Base-by-base conservation (phyloP, 37 sponge, comb jelly and placozoan genomes). In the Dysidea cf. avara region DNA sequence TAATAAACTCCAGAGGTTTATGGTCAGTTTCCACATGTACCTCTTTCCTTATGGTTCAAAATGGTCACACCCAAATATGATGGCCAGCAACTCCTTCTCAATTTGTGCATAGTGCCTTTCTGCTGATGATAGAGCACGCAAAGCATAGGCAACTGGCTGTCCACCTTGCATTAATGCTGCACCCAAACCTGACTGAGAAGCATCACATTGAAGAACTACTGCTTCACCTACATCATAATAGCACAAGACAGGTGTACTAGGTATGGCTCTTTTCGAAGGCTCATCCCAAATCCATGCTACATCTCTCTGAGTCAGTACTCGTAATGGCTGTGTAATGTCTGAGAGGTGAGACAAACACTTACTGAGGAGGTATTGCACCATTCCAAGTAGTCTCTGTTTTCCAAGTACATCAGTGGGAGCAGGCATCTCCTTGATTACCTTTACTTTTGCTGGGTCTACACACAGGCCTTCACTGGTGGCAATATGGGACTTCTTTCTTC, bases 111-210 rank as follows among this genome's bases (percentile, higher is more conserved):
- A 71, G 1, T 47, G 72, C 14, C 64, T 70, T 58, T 81, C 72
- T 28, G 72, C 31, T 9, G 63, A 43, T 9, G 81, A 40, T 2
- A 71, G 66, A 5, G 81, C 72, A 0, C 65, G 24, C 3, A 72
- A 81, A 2, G 81, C 81, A 81, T 71, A 81, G 1, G 72, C 68
- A n/a, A n/a, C n/a, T n/a, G n/a, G n/a, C n/a, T n/a, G n/a, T n/a
- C n/a, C n/a, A n/a, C n/a, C n/a, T n/a, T n/a, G n/a, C n/a, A n/a
- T n/a, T n/a, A n/a, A n/a, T n/a, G n/a, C n/a, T n/a, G n/a, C n/a
- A n/a, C n/a, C n/a, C n/a, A n/a, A n/a, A n/a, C n/a, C n/a, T n/a
- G n/a, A n/a, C n/a, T n/a, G n/a, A n/a, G n/a, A n/a, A n/a, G n/a
- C n/a, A n/a, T n/a, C n/a, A n/a, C n/a, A n/a, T n/a, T n/a, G n/a